A percentile compares a stretch with the other conserved stretches of the same genome.
These are phyloP conservation scores for Leptinotarsa tumamoca DNA, from an alignment of 2,888 invertebrate species.

Conservation along the genomic window DNA sequence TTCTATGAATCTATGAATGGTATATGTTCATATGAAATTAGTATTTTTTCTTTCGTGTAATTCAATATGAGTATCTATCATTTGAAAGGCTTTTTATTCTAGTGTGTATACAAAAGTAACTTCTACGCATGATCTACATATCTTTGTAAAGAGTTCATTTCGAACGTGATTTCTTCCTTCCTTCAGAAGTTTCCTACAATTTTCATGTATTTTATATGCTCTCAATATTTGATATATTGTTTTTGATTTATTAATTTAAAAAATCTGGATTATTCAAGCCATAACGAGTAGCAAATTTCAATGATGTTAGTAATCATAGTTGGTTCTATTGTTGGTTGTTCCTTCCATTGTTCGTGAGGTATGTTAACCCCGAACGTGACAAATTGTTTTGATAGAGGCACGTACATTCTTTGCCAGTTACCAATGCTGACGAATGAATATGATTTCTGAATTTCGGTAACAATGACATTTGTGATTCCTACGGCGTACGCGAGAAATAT, in stretches of 20 bases:
- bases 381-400: slow-evolving; percentile 27
- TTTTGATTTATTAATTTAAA: background rate
- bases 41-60: too few relatives aligned
- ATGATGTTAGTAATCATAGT: slow-evolving; percentile 28
- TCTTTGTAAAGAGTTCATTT: too few relatives aligned
- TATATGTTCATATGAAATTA: too few relatives aligned
- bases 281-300: slow-evolving; percentile 25
- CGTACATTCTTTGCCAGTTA: slow-evolving; percentile 29
- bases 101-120: too few relatives aligned
- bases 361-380: slow-evolving; percentile 39
- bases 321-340: slow-evolving; percentile 29
- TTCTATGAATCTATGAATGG: too few relatives aligned
- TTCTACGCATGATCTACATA: too few relatives aligned
- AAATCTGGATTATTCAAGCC: background rate
- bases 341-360: slow-evolving; percentile 37
- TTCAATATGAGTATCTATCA: too few relatives aligned
- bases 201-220: too few relatives aligned
- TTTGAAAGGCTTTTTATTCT: too few relatives aligned
- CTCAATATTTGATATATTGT: too few relatives aligned
- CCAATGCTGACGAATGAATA: slow-evolving; percentile 23
- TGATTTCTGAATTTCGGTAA: slow-evolving; percentile 5
- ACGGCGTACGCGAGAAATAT: slow-evolving; percentile 20
- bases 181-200: background rate
- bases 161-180: too few relatives aligned
- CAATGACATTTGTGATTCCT: slow-evolving; percentile 22